Conservation (phyloP, 92 coral and sea anemone species). For the Chrysogorgia sp. region DNA sequence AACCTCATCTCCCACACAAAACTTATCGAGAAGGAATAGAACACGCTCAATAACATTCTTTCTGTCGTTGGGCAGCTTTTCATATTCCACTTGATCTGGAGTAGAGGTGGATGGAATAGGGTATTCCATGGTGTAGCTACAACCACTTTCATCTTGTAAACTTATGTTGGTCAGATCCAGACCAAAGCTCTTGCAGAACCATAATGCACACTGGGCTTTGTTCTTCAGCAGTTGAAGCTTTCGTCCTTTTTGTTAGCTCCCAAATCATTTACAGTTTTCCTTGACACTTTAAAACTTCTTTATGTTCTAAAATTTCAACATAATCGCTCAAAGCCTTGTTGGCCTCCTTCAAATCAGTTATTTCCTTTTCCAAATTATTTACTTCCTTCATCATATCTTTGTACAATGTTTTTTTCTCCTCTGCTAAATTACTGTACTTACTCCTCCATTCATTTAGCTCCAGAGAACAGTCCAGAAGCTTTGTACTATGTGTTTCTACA, state of each 20-base stretch:
- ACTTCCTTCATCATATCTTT: conserved; percentile 12
- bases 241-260: conserved; percentile 63
- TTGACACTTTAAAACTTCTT: conserved; percentile 39
- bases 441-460: conserved; percentile 18
- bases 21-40: conserved; percentile 10
- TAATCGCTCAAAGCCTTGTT: conserved; percentile 28
- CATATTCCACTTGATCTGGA: conserved; percentile 1
- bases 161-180: conserved; percentile 56
- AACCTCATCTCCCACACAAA: too few relatives aligned
- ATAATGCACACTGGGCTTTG: conserved; percentile 67
- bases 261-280: conserved; percentile 62
- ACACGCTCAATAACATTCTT: not conserved
- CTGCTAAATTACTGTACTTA: conserved; percentile 34
- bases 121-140: conserved; percentile 14
- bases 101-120: not conserved
- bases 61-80: not conserved
- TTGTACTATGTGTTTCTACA: conserved; percentile 17
- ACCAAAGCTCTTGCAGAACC: conserved; percentile 73
- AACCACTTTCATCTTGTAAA: conserved; percentile 46
- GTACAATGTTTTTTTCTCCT: conserved; percentile 30
- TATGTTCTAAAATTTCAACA: conserved; percentile 32
- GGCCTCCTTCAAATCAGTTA: conserved; percentile 18
- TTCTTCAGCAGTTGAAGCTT: conserved; percentile 60
- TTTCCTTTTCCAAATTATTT: conserved; percentile 7
- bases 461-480: not conserved